Base-by-base conservation (phyloP, 2,113 vertebrate genomes). In the Notothenia coriiceps region DNA sequence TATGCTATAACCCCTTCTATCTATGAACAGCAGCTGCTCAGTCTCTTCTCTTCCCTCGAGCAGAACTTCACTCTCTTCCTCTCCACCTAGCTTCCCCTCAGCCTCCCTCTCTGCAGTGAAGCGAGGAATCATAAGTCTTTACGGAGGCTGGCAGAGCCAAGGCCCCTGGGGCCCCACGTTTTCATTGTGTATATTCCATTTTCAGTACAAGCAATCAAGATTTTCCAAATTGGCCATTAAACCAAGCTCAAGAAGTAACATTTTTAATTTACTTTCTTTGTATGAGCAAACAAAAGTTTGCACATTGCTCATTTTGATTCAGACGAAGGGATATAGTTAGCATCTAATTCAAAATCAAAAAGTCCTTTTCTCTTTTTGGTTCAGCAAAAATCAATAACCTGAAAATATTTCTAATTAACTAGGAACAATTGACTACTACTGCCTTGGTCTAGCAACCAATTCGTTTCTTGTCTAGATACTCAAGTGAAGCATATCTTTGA, bases 181-280 rank as follows among this genome's bases (percentile, higher is more conserved):
- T 85, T 85, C 86, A 87, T 87, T 40, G 54, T 85, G 80, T 76
- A 85, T 82, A 81, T 83, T 80, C 77, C 62, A 88, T 86, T 90
- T 84, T 76, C 35, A 86, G 78, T 76, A 61, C 75, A 88, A 78
- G 80, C 86, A 89, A 93, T 92, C 87, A 81, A 40, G 86, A 91
- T 84, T 84, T 79, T 67, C 55, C 77, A 90, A 91, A 92, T 88
- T 90, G 85, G 76, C 76, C 79, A 81, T 84, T 88, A 90, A 87
- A 84, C 70, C 51, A 79, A 87, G 74, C 22, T 5, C 49, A 66
- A 80, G 50, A 88, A 76, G 76, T 80, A 91, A 90, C 78, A 79
- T 43, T 84, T 89, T 84, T 72, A 83, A 86, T 90, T 86, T 82
- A 80, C 59, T 76, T 71, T 79, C 74, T 80, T 77, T 84, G 78